phyloP scores from a whole-genome alignment of 2,888 invertebrate genomes.

The Zaprionus bogoriensis region DNA sequence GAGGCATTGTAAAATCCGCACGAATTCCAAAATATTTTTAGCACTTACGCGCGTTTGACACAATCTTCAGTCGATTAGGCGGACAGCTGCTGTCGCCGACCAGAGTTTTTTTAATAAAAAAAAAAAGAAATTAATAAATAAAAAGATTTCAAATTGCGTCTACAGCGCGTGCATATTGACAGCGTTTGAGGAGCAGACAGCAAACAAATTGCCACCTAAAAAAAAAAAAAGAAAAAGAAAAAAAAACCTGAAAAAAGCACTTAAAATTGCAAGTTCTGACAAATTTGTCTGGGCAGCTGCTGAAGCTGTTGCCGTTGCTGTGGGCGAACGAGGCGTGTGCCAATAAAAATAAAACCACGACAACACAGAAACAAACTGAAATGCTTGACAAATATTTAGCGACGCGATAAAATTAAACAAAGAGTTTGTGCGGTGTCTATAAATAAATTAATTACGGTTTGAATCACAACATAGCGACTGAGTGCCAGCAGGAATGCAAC shows the following conservation, averaged over 20 bases:
- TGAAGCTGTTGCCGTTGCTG: too few relatives aligned
- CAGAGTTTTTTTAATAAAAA: conserved; percentile 12
- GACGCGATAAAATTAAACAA: conserved; percentile 39
- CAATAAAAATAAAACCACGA: conserved; percentile 42
- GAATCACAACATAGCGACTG: conserved; percentile 20
- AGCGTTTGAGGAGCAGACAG: conserved; percentile 42
- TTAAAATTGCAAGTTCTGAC: conserved; percentile 37
- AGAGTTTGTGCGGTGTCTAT: conserved; percentile 13
- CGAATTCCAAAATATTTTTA: conserved; percentile 23
- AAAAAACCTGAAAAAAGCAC: conserved; percentile 17
- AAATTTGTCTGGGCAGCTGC: conserved; percentile 53
- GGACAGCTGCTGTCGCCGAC: conserved; percentile 11
- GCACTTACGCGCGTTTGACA: conserved; percentile 19
- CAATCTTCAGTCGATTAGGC: conserved; percentile 6
- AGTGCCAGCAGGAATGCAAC: too few relatives aligned
- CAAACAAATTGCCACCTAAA: conserved; percentile 38
- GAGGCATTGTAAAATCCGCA: conserved; percentile 1
- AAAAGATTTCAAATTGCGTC: conserved; percentile 15
- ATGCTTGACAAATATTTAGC: conserved; percentile 42
- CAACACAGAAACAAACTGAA: conserved; percentile 7
- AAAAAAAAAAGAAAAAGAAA: conserved; percentile 1
- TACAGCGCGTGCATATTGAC: conserved; percentile 21
- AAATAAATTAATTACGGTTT: conserved; percentile 19
- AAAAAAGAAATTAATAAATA: conserved; percentile 6
- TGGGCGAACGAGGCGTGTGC: conserved; percentile 49